phyloP scores from a whole-genome alignment of 2,113 vertebrate genomes.

The Hippocampus comes region DNA sequence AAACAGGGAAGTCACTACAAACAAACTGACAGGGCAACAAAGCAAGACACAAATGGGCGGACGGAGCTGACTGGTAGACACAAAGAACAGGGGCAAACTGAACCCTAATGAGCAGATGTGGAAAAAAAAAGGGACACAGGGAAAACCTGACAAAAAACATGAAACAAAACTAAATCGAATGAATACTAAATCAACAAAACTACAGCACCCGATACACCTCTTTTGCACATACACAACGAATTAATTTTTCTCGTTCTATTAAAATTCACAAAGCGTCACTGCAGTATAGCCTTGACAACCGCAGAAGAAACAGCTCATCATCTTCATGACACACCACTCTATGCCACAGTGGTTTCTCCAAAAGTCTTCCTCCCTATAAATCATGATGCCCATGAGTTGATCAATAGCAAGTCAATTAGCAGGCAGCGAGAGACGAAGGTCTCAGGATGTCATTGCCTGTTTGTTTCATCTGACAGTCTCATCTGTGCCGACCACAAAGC shows the following conservation, averaged over 20 bases:
- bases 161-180: too few species aligned
- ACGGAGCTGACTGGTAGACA: too few species aligned
- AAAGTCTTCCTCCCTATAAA: constrained; percentile 62
- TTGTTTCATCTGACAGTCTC: constrained; percentile 73
- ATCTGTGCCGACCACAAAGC: constrained; percentile 45
- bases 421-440: constrained; percentile 60
- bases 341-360: constrained; percentile 72
- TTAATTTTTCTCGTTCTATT: constrained; percentile 28
- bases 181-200: not conserved
- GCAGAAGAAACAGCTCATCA: constrained; percentile 44
- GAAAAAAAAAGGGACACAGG: too few species aligned
- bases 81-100: too few species aligned
- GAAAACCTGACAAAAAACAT: too few species aligned
- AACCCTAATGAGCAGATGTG: too few species aligned
- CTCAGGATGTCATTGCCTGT: constrained; percentile 68
- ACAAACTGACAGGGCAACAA: too few species aligned
- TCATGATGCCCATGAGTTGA: constrained; percentile 73
- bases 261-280: constrained; percentile 10
- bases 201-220: constrained; percentile 20
- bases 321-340: constrained; percentile 57
- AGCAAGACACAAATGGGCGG: too few species aligned
- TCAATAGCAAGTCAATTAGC: constrained; percentile 80
- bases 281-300: constrained; percentile 50
- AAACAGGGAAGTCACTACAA: too few species aligned
- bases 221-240: constrained; percentile 3